These are phyloP conservation scores for Melanerpes aurifrons DNA, from an alignment of 2,113 vertebrate genomes.

Conservation along the genomic window DNA sequence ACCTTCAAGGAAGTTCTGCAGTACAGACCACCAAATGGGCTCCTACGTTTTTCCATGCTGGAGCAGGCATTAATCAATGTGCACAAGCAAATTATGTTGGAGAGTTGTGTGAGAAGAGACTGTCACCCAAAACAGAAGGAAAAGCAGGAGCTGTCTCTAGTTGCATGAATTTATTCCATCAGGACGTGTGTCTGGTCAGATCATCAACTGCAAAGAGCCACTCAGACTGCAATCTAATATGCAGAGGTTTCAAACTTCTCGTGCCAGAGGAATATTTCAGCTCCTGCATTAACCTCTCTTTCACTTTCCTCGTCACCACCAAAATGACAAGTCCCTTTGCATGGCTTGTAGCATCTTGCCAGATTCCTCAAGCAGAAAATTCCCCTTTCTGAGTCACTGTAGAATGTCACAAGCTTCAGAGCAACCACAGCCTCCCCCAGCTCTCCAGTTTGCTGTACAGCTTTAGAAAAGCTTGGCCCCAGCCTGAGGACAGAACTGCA, in stretches of 20 bases:
- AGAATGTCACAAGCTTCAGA: not conserved
- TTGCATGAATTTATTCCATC: not conserved
- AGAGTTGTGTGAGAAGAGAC: not conserved
- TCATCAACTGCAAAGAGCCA: slow-evolving; percentile 7
- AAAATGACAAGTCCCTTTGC: slow-evolving; percentile 2
- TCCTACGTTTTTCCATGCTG: not conserved
- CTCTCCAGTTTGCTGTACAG: not conserved
- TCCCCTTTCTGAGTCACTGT: slow-evolving; percentile 44
- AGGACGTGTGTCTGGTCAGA: not conserved
- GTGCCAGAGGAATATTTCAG: not conserved
- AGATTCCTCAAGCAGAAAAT: slow-evolving; percentile 23
- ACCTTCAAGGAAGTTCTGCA: not conserved
- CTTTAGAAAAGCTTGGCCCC: not conserved
- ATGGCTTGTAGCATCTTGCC: slow-evolving; percentile 14
- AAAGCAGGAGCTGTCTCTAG: not conserved
- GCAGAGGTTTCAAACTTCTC: not conserved
- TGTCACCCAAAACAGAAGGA: not conserved
- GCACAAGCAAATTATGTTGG: not conserved
- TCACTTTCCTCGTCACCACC: not conserved
- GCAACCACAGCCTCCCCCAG: not conserved
- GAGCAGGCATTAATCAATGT: not conserved
- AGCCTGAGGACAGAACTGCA: not conserved
- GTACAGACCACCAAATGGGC: rapidly evolving
- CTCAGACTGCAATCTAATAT: not conserved
- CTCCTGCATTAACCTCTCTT: slow-evolving; percentile 10